phyloP scores from a whole-genome alignment of 2,797 vertebrate genomes.

The Furcifer pardalis region DNA sequence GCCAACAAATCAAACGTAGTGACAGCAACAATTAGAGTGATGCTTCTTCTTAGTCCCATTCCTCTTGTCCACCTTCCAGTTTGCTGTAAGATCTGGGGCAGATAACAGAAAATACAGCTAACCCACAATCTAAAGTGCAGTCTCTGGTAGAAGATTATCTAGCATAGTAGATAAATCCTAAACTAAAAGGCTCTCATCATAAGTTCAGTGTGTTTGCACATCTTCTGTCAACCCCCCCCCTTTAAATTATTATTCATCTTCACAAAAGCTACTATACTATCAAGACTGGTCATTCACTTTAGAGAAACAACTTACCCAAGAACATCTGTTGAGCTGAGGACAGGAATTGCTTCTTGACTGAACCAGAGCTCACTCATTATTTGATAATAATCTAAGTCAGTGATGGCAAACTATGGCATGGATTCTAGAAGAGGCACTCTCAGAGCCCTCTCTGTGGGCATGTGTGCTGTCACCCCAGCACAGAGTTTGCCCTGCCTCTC shows the following conservation, averaged over 20 bases:
- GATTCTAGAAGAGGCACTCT: too few relatives aligned
- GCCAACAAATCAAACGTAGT: neutral
- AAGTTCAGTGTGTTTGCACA: neutral
- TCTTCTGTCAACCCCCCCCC: neutral
- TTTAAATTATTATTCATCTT: neutral
- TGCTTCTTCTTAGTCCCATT: neutral
- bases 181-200: neutral
- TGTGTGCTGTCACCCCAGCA: too few relatives aligned
- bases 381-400: neutral
- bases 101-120: neutral
- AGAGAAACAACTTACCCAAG: neutral
- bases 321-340: too few relatives aligned
- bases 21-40: constrained; percentile 12
- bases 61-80: neutral
- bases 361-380: neutral
- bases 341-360: neutral
- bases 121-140: neutral
- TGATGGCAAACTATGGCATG: too few relatives aligned
- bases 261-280: neutral
- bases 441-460: too few relatives aligned
- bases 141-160: neutral
- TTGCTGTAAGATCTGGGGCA: neutral
- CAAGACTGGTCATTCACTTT: neutral
- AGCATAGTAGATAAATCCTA: neutral
- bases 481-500: too few relatives aligned